These are phyloP conservation scores for Barnardius zonarius DNA, from an alignment of 2,113 vertebrate genomes.

Conservation along the genomic window DNA sequence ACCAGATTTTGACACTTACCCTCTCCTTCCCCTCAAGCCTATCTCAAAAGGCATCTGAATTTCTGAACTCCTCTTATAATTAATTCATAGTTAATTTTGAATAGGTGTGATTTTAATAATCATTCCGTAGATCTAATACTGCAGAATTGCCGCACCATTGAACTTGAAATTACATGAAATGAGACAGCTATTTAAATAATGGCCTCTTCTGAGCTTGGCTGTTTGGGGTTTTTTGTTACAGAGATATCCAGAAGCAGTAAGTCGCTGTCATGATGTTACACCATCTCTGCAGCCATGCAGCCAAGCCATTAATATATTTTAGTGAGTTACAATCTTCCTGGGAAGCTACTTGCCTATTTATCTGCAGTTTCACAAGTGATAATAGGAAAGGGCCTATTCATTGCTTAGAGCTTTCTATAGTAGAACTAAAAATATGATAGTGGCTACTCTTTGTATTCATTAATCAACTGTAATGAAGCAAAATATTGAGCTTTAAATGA, in stretches of 20 bases:
- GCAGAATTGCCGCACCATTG: conserved; percentile 59
- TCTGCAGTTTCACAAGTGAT: background rate
- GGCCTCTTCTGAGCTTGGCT: conserved; percentile 26
- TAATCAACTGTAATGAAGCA: background rate
- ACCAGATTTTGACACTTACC: conserved; percentile 10
- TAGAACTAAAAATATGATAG: background rate
- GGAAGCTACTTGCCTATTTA: background rate
- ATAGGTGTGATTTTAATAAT: conserved; percentile 69
- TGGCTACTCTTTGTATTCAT: background rate
- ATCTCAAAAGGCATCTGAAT: conserved; percentile 13
- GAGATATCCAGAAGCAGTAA: conserved; percentile 1
- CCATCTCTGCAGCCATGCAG: background rate
- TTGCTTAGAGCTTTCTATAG: background rate
- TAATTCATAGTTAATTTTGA: conserved; percentile 68
- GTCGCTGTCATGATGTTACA: background rate
- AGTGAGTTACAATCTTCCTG: background rate
- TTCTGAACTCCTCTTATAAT: conserved; percentile 57
- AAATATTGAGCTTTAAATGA: background rate
- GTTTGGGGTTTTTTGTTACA: conserved; percentile 18
- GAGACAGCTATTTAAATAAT: conserved; percentile 67
- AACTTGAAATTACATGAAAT: conserved; percentile 59
- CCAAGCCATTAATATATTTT: background rate
- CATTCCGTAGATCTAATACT: conserved; percentile 58
- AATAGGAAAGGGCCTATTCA: background rate
- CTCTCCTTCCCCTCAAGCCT: background rate